Conservation (phyloP, 2,888 invertebrate genomes). For the Geotrupes spiniger region DNA sequence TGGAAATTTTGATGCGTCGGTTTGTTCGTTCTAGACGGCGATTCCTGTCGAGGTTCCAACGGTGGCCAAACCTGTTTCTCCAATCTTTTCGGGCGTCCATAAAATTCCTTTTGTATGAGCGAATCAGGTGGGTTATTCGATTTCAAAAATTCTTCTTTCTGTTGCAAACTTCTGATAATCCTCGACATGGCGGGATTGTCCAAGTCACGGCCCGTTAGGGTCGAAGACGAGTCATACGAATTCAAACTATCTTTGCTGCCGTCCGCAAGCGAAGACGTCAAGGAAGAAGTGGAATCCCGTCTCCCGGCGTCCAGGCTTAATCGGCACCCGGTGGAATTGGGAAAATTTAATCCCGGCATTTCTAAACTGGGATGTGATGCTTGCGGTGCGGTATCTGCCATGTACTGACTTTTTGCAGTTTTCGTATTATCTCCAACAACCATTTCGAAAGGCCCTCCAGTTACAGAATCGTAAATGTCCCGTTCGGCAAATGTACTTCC, state of each 20-base stretch:
- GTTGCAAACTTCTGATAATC: conserved; percentile 80
- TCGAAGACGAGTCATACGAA: conserved; percentile 67
- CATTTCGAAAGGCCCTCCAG: conserved; percentile 32
- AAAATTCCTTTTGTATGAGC: conserved; percentile 64
- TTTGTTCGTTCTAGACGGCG: conserved; percentile 50
- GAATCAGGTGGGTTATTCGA: conserved; percentile 63
- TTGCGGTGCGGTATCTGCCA: conserved; percentile 6
- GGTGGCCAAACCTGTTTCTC: conserved; percentile 54
- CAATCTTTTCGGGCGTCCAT: conserved; percentile 74
- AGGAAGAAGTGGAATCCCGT: conserved; percentile 55
- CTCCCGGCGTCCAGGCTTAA: conserved; percentile 52
- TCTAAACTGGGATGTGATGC: conserved; percentile 22
- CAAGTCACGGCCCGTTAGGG: conserved; percentile 65
- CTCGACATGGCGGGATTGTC: conserved; percentile 69
- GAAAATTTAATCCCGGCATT: conserved; percentile 30
- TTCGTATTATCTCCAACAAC: conserved; percentile 31
- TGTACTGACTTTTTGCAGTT: conserved; percentile 21
- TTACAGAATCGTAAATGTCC: conserved; percentile 30
- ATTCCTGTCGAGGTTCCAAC: conserved; percentile 43
- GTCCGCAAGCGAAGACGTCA: conserved; percentile 61
- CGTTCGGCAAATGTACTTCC: conserved; percentile 48
- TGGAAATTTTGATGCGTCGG: conserved; percentile 53
- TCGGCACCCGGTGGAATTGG: conserved; percentile 47
- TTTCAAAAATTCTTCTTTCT: conserved; percentile 85
- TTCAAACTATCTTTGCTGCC: conserved; percentile 68